phyloP scores from a whole-genome alignment of 2,797 vertebrate species.

The Crocidura indochinensis region DNA sequence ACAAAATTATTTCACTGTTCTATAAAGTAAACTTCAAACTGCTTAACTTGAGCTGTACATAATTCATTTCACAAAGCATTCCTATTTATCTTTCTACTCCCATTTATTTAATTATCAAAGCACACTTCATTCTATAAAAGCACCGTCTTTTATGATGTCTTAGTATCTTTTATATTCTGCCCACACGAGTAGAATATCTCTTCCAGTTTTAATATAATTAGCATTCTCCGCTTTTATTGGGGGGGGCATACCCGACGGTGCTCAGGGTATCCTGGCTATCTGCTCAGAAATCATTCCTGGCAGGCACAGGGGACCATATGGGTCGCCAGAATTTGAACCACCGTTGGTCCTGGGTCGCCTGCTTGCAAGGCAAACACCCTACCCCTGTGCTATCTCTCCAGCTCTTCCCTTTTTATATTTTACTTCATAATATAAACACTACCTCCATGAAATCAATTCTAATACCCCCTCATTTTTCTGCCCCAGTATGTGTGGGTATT shows the following conservation, averaged over 20 bases:
- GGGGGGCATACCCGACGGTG: no score
- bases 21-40: conserved; percentile 33
- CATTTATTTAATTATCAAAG: conserved; percentile 47
- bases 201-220: conserved; percentile 43
- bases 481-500: not conserved
- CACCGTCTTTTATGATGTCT: not conserved
- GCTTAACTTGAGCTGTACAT: conserved; percentile 25
- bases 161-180: not conserved
- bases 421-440: conserved; percentile 46
- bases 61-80: conserved; percentile 1
- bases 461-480: not conserved
- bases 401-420: conserved; percentile 30
- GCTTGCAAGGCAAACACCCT: no score
- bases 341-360: no score
- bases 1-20: conserved; percentile 41
- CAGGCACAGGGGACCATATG: no score
- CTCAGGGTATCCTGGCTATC: no score
- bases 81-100: conserved; percentile 52
- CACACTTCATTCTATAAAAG: conserved; percentile 27
- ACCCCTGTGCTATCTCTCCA: no score
- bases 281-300: no score
- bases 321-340: no score
- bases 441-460: conserved; percentile 3
- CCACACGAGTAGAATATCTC: conserved; percentile 20
- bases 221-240: not conserved